Conservation (phyloP, 2,113 vertebrate genomes). For the Hyla sarda region DNA sequence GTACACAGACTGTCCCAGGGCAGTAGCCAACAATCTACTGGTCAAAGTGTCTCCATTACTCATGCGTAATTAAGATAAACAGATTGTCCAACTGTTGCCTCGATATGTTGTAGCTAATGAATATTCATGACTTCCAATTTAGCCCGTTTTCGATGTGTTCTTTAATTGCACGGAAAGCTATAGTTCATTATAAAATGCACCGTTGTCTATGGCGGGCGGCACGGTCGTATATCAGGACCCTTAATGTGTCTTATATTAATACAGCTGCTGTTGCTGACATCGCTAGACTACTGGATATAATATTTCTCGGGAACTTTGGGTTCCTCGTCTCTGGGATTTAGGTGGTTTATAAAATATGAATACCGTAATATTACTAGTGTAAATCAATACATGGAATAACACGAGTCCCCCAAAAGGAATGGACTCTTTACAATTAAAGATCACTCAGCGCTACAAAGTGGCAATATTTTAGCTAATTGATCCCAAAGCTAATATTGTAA, state of each 20-base stretch:
- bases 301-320: constrained; percentile 28
- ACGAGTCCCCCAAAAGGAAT: constrained; percentile 43
- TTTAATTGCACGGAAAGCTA: constrained; percentile 47
- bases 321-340: constrained; percentile 12
- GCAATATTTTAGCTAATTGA: constrained; percentile 56
- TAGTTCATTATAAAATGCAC: constrained; percentile 46
- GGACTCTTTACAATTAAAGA: constrained; percentile 53
- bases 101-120: constrained; percentile 56
- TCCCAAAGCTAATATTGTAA: constrained; percentile 53
- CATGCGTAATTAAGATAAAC: constrained; percentile 68
- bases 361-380: constrained; percentile 41
- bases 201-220: constrained; percentile 5
- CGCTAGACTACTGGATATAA: constrained; percentile 32
- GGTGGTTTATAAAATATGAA: constrained; percentile 57
- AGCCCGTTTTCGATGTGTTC: constrained; percentile 45
- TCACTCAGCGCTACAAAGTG: constrained; percentile 48
- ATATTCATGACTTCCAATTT: constrained; percentile 56
- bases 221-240: constrained; percentile 28
- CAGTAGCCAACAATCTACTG: constrained; percentile 62
- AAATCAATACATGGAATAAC: constrained; percentile 45
- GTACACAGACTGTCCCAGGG: constrained; percentile 63
- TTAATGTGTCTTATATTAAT: constrained; percentile 47
- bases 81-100: constrained; percentile 61
- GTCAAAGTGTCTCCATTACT: constrained; percentile 64
- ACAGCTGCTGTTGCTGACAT: constrained; percentile 6